These are phyloP conservation scores for Beris chalybata DNA, from an alignment of 2,888 invertebrate species.

Conservation along the genomic window DNA sequence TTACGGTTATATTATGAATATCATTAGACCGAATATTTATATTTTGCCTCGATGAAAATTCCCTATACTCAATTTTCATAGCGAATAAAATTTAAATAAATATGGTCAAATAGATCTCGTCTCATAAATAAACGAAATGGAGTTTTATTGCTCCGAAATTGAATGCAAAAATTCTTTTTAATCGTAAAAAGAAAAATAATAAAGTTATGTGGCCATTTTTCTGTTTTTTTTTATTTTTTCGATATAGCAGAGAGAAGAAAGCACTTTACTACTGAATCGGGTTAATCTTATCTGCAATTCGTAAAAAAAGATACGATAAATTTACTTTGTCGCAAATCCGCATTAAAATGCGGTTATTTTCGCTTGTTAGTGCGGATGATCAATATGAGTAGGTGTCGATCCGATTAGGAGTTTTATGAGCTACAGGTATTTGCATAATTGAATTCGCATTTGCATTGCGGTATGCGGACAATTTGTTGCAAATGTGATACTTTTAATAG, in stretches of 20 bases:
- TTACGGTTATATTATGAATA: constrained; percentile 29
- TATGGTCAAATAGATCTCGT: too few species aligned
- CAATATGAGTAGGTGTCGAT: constrained; percentile 24
- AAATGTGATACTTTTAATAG: constrained; percentile 1
- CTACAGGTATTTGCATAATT: constrained; percentile 27
- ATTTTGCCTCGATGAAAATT: constrained; percentile 6
- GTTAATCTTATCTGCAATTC: too few species aligned
- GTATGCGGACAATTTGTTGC: constrained; percentile 21
- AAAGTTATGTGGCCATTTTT: too few species aligned
- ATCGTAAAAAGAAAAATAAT: too few species aligned
- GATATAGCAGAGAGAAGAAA: too few species aligned
- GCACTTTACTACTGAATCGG: too few species aligned
- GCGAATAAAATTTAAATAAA: too few species aligned
- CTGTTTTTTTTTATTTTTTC: too few species aligned
- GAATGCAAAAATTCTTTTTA: too few species aligned
- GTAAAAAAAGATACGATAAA: constrained; percentile 19
- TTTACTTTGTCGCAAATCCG: constrained; percentile 8
- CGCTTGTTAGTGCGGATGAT: constrained; percentile 1
- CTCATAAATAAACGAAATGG: too few species aligned
- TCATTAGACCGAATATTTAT: constrained; percentile 24
- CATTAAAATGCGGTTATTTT: constrained; percentile 6
- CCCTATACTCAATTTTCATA: too few species aligned
- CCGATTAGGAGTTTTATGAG: constrained; percentile 27
- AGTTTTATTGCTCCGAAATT: too few species aligned
- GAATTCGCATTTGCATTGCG: constrained; percentile 11